Base-by-base conservation (phyloP, 2,113 vertebrate genomes). In the Onychorhynchus coronatus region DNA sequence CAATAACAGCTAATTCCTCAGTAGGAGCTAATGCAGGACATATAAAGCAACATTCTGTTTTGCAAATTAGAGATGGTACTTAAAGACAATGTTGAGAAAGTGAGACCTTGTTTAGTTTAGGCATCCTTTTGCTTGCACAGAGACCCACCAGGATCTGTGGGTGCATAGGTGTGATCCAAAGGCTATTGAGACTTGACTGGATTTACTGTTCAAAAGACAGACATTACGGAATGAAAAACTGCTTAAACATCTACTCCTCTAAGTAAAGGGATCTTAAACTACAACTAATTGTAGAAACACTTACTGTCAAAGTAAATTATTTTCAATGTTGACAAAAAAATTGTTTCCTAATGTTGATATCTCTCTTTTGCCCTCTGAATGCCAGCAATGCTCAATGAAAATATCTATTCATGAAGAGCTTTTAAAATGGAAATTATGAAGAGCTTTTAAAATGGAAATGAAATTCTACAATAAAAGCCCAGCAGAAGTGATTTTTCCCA, bases 401-500 rank as follows among this genome's bases (percentile, higher is more conserved):
- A 33, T 13, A 42, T 4, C 6, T 14, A 6, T 50, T 12, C 15
- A 66, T 13, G 14, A 52, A 65, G 22, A 67, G 10, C 15, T 79
- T 85, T 67, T 49, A 44, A 83, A 58, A 67, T 22, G 21, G 16
- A 76, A 80, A 92, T 25, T 0, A 75, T 44, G 2, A 63, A 65
- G 22, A 67, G 10, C 15, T 79, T 85, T 67, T 49, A 44, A 83
- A 58, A 62, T 22, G 21, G 16, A 76, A 80, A 92, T 25, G 0
- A 76, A 73, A 73, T 50, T 10, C 22, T 24, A 23, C 0, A 0
- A 39, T 59, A 85, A 44, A 7, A 53, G 65, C 6, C 6, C 1
- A 47, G 7, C 30, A 84, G n/a, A 87, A 58, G 3, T 28, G 10
- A 47, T 66, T 68, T 77, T 11, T 63, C 39, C 16, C 46, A 35